Evolutionary conservation across 2,113 vertebrate species (phyloP), one percentile per base, ranked within the genome.

Genomic region (Gasterosteus nipponicus): DNA sequence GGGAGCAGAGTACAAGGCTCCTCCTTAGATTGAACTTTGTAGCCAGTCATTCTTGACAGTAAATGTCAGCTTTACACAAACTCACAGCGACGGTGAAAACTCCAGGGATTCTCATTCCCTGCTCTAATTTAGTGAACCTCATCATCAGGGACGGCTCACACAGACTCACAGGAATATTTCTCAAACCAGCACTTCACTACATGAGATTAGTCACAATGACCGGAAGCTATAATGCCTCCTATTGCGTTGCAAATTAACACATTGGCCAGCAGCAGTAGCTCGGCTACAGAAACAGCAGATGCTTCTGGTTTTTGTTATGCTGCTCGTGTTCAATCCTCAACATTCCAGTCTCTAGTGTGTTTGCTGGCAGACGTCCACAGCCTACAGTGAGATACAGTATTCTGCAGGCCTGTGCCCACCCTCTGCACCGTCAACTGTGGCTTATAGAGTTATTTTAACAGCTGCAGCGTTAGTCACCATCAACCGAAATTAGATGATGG

Each of bases 381-480:
- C 88, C 82, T 83, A 89, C 81, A 90, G 85, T 91, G 62, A 86
- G 69, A 84, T 85, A 85, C 85, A 86, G 80, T 85, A 78, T 78
- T 78, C 69, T 84, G 76, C 69, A 75, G 74, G 62, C 80, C 68
- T 46, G 49, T 69, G 59, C 77, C 77, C 75, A 77, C 75, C 80
- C 79, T 87, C 85, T 86, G 71, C 89, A 87, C 77, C 72, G 76
- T 78, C 82, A 59, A 67, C 84, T 71, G 63, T 67, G 74, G 82
- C 68, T 81, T 75, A 61, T 35, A 58, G 56, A 79, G 81, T 78
- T 86, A 83, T 82, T 87, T 87, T 65, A 77, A 29, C 53, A 56
- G 70, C 73, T 78, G 41, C 73, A 47, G 26, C 7, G 31, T 84
- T 84, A 85, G 77, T 86, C 82, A 87, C 54, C 64, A 58, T 65